Evolutionary conservation across 30 jellyfish, hydroid and myxozoan species (phyloP).

Genomic region (Hydra vulgaris): DNA sequence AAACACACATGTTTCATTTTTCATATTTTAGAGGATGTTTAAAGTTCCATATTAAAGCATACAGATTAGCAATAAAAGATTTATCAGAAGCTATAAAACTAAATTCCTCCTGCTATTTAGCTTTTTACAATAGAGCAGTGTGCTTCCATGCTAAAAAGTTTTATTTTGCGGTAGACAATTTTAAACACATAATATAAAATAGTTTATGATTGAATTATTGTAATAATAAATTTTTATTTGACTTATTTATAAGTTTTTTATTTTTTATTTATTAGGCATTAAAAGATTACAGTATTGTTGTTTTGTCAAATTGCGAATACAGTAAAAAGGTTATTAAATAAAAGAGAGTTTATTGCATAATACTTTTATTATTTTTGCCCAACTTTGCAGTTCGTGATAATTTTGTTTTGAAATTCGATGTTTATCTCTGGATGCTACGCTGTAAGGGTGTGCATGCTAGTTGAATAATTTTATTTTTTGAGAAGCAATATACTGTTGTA

Average conservation of each 20-base stretch:
- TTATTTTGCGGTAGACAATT: slow-evolving; percentile 21
- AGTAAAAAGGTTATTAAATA: slow-evolving; percentile 41
- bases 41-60: slow-evolving; percentile 63
- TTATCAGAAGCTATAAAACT: slow-evolving; percentile 61
- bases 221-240: background rate
- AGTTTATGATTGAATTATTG: background rate
- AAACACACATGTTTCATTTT: no score
- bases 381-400: no score
- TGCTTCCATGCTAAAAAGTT: slow-evolving; percentile 44
- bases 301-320: slow-evolving; percentile 34
- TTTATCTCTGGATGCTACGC: no score
- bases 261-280: slow-evolving; percentile 43
- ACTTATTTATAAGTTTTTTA: background rate
- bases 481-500: no score
- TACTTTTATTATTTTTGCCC: no score
- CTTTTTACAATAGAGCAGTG: slow-evolving; percentile 89
- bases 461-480: no score
- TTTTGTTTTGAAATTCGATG: no score
- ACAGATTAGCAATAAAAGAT: slow-evolving; percentile 67
- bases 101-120: slow-evolving; percentile 56
- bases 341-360: no score
- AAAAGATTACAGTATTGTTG: slow-evolving; percentile 71
- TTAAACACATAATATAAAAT: no score
- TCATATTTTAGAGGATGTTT: slow-evolving; percentile 76
- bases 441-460: no score